A percentile compares a stretch with the other conserved stretches of the same genome.
Evolutionary conservation across 2,888 invertebrate genomes (phyloP).

Genomic region (Calliphora vomitoria): DNA sequence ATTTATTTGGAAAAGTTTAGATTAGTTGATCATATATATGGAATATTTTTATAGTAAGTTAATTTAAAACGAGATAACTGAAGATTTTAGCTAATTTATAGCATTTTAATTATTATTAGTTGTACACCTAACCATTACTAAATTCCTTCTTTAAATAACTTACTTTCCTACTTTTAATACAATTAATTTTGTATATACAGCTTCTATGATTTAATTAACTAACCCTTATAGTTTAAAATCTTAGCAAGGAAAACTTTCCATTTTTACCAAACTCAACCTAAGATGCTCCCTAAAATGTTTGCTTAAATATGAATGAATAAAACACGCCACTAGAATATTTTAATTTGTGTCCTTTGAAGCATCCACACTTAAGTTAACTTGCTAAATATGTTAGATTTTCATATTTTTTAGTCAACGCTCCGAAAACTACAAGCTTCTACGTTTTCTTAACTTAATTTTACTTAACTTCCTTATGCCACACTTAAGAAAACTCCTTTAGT

Average conservation of each 20-base stretch:
- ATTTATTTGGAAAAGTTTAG: too few species aligned
- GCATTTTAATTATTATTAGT: too few species aligned
- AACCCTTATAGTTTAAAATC: not conserved
- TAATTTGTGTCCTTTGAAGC: conserved; percentile 44
- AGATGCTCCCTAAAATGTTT: not conserved
- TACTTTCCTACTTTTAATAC: not conserved
- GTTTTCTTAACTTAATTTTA: conserved; percentile 67
- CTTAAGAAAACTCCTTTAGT: conserved; percentile 60
- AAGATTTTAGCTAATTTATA: too few species aligned
- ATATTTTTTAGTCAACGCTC: conserved; percentile 5
- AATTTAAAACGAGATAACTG: too few species aligned
- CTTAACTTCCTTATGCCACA: conserved; percentile 63
- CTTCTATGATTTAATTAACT: conserved; percentile 21
- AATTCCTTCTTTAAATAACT: not conserved
- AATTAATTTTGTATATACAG: not conserved
- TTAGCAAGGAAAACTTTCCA: not conserved
- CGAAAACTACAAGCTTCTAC: conserved; percentile 10
- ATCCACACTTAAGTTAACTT: conserved; percentile 31
- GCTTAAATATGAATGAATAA: not conserved
- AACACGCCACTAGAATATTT: conserved; percentile 40
- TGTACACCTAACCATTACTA: too few species aligned
- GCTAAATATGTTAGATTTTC: conserved; percentile 55
- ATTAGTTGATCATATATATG: too few species aligned
- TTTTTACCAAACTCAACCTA: not conserved
- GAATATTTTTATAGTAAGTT: too few species aligned